Evolutionary conservation across 2,888 invertebrate species (phyloP).

Genomic region (Conus canariensis): DNA sequence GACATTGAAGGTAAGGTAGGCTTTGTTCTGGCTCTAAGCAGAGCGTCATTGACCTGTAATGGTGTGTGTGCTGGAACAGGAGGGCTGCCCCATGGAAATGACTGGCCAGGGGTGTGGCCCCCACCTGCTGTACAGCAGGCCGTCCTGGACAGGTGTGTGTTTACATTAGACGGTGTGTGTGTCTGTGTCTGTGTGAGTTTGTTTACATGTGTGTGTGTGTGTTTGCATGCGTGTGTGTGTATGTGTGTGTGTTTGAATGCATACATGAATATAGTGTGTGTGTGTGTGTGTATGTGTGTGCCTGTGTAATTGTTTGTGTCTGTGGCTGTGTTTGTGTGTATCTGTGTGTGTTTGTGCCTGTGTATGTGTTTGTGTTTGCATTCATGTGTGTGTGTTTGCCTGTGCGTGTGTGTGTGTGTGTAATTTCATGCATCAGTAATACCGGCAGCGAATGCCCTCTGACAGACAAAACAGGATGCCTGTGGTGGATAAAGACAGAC

Average conservation of each 20-base stretch:
- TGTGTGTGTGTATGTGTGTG: constrained; percentile 1
- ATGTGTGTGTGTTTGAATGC: not conserved
- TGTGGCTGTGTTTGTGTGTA: not conserved
- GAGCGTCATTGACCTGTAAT: too few species aligned
- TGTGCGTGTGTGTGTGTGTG: not conserved
- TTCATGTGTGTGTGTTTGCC: not conserved
- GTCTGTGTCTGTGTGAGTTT: not conserved
- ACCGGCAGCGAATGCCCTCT: too few species aligned
- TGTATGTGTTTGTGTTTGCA: not conserved
- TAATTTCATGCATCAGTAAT: too few species aligned
- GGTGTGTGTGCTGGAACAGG: not conserved
- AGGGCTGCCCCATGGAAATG: not conserved
- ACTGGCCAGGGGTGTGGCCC: constrained; percentile 21
- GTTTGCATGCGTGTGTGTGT: not conserved
- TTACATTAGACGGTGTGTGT: not conserved
- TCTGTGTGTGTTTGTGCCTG: not conserved
- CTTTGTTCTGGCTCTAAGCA: too few species aligned
- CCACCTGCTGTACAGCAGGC: constrained; percentile 21
- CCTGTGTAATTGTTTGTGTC: not conserved
- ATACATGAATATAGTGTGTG: not conserved
- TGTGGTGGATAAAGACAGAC: constrained; percentile 67
- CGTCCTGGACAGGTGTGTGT: constrained; percentile 18
- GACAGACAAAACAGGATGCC: constrained; percentile 52
- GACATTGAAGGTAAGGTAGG: too few species aligned
- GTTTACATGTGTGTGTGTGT: not conserved